Conservation (phyloP, 2,888 invertebrate genomes). For the Amiota mariae region DNA sequence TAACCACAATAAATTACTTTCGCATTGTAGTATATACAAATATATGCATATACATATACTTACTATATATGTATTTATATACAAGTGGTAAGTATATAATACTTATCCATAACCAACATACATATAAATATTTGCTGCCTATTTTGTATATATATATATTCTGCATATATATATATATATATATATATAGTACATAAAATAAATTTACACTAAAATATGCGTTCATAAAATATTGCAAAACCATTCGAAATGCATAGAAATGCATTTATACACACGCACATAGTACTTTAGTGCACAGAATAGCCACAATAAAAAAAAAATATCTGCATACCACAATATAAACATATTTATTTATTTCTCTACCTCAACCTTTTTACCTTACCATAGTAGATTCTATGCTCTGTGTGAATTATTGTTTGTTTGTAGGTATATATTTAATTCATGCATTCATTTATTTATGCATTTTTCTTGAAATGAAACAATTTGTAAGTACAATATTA, state of each 20-base stretch:
- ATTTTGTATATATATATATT: background rate
- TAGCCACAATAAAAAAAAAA: background rate
- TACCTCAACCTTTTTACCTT: background rate
- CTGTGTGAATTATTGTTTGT: too few relatives aligned
- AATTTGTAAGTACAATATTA: too few relatives aligned
- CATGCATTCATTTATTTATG: too few relatives aligned
- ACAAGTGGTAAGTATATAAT: background rate
- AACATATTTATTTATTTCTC: background rate
- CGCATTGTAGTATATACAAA: slow-evolving; percentile 24
- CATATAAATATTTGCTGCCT: slow-evolving; percentile 24
- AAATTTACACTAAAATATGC: slow-evolving; percentile 52
- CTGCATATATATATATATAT: slow-evolving; percentile 2
- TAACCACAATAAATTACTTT: slow-evolving; percentile 53
- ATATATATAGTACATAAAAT: slow-evolving; percentile 35
- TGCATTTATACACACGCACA: slow-evolving; percentile 33
- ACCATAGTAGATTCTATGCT: too few relatives aligned
- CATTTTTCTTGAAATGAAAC: too few relatives aligned
- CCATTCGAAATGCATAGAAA: slow-evolving; percentile 46
- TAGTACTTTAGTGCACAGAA: slow-evolving; percentile 6
- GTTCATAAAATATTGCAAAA: slow-evolving; percentile 51
- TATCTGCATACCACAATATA: background rate
- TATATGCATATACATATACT: slow-evolving; percentile 26
- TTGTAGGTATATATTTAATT: too few relatives aligned
- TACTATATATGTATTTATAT: slow-evolving; percentile 25
- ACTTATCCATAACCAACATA: slow-evolving; percentile 23